Evolutionary conservation across 2,797 vertebrate genomes (phyloP).

Genomic region (Poeciliopsis infans): DNA sequence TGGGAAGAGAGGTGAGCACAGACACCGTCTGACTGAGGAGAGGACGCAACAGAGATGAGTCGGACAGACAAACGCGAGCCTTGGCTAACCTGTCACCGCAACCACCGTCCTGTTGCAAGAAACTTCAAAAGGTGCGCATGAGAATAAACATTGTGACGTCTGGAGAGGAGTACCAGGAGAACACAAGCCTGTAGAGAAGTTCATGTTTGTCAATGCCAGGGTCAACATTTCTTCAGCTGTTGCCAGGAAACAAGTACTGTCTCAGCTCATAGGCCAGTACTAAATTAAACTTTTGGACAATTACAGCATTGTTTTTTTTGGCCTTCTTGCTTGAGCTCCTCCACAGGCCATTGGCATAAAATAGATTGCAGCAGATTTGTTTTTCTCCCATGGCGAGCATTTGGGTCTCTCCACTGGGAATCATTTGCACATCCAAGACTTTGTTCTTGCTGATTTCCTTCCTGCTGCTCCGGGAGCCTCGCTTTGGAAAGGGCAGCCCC

Average conservation of each 20-base stretch:
- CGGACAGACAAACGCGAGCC: constrained; percentile 75
- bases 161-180: constrained; percentile 49
- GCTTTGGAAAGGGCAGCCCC: constrained; percentile 81
- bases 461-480: constrained; percentile 63
- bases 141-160: constrained; percentile 76
- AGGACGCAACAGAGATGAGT: constrained; percentile 85
- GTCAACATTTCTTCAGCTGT: constrained; percentile 76
- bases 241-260: constrained; percentile 46
- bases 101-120: constrained; percentile 72
- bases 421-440: constrained; percentile 69
- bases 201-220: constrained; percentile 79
- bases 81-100: constrained; percentile 85
- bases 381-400: constrained; percentile 83
- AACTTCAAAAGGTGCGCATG: constrained; percentile 81
- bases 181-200: constrained; percentile 32
- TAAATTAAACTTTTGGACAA: constrained; percentile 26
- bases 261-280: constrained; percentile 20
- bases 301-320: constrained; percentile 16
- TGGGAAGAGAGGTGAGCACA: constrained; percentile 74
- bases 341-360: constrained; percentile 43
- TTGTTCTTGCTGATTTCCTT: constrained; percentile 74
- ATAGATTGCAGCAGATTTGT: constrained; percentile 51
- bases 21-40: constrained; percentile 58
- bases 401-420: constrained; percentile 73
- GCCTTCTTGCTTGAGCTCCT: constrained; percentile 32